These are phyloP conservation scores for Meteorus sp. DNA, from an alignment of 1,140 invertebrate genomes.

Conservation along the genomic window DNA sequence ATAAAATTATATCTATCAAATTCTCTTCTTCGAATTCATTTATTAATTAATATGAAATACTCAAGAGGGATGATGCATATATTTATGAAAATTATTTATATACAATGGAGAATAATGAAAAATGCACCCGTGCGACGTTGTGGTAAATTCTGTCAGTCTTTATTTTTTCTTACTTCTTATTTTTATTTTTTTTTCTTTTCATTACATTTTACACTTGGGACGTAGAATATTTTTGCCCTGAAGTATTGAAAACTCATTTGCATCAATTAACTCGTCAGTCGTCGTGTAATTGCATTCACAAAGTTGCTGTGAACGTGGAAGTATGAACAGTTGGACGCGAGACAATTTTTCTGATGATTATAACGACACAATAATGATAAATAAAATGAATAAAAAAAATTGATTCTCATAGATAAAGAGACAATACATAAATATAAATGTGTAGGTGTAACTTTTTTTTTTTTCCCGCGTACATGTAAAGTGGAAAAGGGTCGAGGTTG, in stretches of 20 bases:
- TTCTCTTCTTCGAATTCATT: not conserved
- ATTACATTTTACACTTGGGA: no score
- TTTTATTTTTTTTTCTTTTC: no score
- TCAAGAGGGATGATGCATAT: no score
- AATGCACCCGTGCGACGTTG: conserved; percentile 20
- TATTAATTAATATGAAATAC: no score
- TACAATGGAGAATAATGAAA: conserved; percentile 20
- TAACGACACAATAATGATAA: no score
- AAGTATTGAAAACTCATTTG: conserved; percentile 37
- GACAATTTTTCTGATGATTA: conserved; percentile 27
- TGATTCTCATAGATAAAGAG: no score
- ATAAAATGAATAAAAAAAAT: no score
- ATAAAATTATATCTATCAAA: not conserved
- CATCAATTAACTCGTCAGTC: conserved; percentile 37
- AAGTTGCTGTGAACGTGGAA: conserved; percentile 14
- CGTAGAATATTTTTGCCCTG: conserved; percentile 29
- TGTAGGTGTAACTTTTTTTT: conserved; percentile 7
- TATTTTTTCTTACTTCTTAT: no score
- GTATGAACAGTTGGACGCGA: conserved; percentile 2
- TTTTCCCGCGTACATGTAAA: not conserved
- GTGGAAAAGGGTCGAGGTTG: conserved; percentile 16
- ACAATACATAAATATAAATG: no score
- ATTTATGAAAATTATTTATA: no score
- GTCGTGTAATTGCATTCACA: conserved; percentile 34
- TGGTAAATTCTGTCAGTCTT: conserved; percentile 9